Percentiles rank a stretch among this genome's conserved stretches.
Evolutionary conservation across 1,140 invertebrate genomes (phyloP).

Genomic region (Aphelenchoides avenae): DNA sequence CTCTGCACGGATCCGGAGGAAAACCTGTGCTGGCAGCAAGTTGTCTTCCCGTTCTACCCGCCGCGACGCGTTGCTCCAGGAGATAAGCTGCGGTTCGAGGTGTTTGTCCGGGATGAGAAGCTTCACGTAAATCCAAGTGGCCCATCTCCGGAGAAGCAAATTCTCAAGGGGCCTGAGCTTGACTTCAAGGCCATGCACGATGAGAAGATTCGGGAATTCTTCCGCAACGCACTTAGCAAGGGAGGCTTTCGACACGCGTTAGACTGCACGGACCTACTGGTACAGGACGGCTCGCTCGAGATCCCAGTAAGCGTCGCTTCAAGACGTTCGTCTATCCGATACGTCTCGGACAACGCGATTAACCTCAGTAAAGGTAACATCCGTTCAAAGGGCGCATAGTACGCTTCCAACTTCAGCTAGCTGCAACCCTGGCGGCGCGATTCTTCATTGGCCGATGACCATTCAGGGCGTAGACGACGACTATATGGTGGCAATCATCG

Average conservation of each 20-base stretch:
- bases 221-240: neutral
- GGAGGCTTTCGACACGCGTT: neutral
- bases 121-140: conserved; percentile 12
- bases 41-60: conserved; percentile 29
- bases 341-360: conserved; percentile 17
- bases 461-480: conserved; percentile 20
- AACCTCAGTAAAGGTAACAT: conserved; percentile 3
- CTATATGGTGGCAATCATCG: conserved; percentile 26
- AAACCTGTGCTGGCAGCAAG: conserved; percentile 27
- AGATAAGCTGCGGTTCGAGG: conserved; percentile 18
- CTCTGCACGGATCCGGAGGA: conserved; percentile 26
- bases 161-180: conserved; percentile 13
- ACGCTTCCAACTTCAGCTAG: conserved; percentile 9
- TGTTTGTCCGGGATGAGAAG: conserved; percentile 23
- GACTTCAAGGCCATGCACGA: conserved; percentile 26
- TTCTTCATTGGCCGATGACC: conserved; percentile 22
- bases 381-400: neutral
- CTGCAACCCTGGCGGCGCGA: conserved; percentile 18
- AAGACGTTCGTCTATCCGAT: conserved; percentile 19
- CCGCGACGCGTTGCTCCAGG: conserved; percentile 6
- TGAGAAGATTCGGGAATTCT: conserved; percentile 10
- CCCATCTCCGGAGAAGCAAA: conserved; percentile 3
- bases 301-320: conserved; percentile 10
- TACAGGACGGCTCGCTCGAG: neutral
- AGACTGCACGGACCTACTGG: conserved; percentile 26